Conservation (phyloP, 2,888 invertebrate genomes). For the Epirrita christyi region DNA sequence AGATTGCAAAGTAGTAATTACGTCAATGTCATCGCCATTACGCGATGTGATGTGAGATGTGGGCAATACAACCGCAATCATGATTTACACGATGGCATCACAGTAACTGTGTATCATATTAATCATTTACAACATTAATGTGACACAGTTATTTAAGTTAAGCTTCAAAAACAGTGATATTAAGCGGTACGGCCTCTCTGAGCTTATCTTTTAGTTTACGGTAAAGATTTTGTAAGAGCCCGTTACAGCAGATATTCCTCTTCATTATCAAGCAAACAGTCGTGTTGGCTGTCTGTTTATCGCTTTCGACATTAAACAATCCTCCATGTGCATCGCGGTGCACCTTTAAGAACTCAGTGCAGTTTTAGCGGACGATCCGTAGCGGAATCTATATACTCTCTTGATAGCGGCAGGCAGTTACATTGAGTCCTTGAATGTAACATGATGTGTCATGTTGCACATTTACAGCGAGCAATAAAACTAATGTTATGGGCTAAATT, state of each 20-base stretch:
- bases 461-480: background rate
- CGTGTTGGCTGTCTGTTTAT: constrained; percentile 32
- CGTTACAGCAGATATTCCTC: constrained; percentile 22
- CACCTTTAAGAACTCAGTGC: constrained; percentile 28
- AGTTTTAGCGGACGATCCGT: constrained; percentile 18
- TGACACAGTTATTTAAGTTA: constrained; percentile 23
- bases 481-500: background rate
- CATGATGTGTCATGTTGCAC: too few relatives aligned
- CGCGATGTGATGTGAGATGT: constrained; percentile 25
- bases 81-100: constrained; percentile 32
- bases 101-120: constrained; percentile 25
- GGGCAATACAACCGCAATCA: constrained; percentile 34
- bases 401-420: background rate
- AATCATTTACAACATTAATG: constrained; percentile 27
- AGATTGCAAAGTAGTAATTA: constrained; percentile 30
- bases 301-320: constrained; percentile 30
- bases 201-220: constrained; percentile 17
- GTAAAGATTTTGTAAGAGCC: constrained; percentile 15
- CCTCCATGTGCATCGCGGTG: constrained; percentile 32
- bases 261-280: constrained; percentile 30
- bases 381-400: constrained; percentile 8
- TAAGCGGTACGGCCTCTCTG: background rate
- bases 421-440: too few relatives aligned
- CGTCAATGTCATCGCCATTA: constrained; percentile 31
- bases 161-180: constrained; percentile 8